Conservation (phyloP, 1,140 invertebrate species). For the Saccostrea echinata region DNA sequence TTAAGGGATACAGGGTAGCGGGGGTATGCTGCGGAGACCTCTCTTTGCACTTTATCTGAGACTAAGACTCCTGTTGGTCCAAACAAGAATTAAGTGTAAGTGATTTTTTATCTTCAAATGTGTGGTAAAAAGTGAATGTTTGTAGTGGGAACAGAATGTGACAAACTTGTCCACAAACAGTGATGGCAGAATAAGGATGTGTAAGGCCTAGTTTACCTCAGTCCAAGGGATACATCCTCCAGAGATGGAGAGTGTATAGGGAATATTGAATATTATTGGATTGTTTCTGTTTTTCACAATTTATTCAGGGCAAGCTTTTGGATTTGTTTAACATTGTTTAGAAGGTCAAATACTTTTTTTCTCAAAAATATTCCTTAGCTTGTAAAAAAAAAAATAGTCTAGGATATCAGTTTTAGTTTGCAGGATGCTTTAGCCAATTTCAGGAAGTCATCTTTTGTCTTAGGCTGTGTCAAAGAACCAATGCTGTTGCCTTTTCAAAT, state of each 20-base stretch:
- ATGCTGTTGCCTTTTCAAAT: too few species aligned
- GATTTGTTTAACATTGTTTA: background rate
- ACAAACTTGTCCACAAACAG: slow-evolving; percentile 24
- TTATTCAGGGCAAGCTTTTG: too few species aligned
- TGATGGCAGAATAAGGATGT: background rate
- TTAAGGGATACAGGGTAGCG: background rate
- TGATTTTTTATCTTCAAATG: slow-evolving; percentile 37
- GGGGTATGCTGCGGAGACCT: background rate
- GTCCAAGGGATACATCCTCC: background rate
- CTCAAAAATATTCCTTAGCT: too few species aligned
- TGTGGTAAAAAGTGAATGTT: slow-evolving; percentile 37
- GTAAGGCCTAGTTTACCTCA: background rate
- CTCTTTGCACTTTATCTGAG: slow-evolving; percentile 18
- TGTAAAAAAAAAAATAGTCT: too few species aligned
- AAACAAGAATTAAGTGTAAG: slow-evolving; percentile 33
- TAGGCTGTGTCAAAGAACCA: too few species aligned
- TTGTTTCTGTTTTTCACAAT: background rate
- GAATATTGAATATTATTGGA: background rate
- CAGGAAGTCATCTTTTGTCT: too few species aligned
- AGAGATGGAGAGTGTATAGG: background rate
- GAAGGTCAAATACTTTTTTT: too few species aligned
- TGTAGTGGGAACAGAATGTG: slow-evolving; percentile 22
- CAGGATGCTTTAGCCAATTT: too few species aligned
- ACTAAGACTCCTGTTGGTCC: slow-evolving; percentile 17
- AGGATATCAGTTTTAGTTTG: too few species aligned